Conservation (phyloP, 2,113 vertebrate species). For the Daubentonia madagascariensis region DNA sequence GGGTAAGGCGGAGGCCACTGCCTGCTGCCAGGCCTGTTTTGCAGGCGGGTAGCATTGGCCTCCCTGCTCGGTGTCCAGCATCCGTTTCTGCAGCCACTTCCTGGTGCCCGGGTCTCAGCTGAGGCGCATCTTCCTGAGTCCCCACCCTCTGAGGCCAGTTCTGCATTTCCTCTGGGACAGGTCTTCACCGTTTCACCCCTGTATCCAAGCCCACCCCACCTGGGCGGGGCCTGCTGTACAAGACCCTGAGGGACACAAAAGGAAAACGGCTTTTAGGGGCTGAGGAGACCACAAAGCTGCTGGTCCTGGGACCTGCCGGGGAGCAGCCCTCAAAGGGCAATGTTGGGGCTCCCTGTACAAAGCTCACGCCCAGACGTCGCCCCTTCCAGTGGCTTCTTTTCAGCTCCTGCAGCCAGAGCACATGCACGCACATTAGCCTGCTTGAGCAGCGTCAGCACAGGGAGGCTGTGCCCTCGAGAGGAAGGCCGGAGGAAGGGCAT, state of each 20-base stretch:
- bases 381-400: too few relatives aligned
- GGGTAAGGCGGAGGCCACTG: not conserved
- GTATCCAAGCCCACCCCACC: not conserved
- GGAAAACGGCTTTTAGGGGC: not conserved
- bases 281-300: too few relatives aligned
- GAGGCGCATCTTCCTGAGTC: not conserved
- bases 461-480: not conserved
- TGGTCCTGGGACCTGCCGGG: not conserved
- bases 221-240: fast-evolving
- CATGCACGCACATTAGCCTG: not conserved
- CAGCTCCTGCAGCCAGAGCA: not conserved
- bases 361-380: fast-evolving
- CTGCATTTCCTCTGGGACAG: not conserved
- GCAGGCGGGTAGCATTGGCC: not conserved
- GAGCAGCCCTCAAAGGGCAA: too few relatives aligned
- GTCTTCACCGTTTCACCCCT: not conserved
- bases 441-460: not conserved
- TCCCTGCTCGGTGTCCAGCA: too few relatives aligned
- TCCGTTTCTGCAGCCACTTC: not conserved
- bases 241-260: too few relatives aligned
- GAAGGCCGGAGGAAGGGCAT: not conserved
- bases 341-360: fast-evolving
- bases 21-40: not conserved
- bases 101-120: not conserved
- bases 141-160: not conserved